These are phyloP conservation scores for Onychomys leucogaster DNA, from an alignment of 2,797 vertebrate genomes.

Conservation along the genomic window DNA sequence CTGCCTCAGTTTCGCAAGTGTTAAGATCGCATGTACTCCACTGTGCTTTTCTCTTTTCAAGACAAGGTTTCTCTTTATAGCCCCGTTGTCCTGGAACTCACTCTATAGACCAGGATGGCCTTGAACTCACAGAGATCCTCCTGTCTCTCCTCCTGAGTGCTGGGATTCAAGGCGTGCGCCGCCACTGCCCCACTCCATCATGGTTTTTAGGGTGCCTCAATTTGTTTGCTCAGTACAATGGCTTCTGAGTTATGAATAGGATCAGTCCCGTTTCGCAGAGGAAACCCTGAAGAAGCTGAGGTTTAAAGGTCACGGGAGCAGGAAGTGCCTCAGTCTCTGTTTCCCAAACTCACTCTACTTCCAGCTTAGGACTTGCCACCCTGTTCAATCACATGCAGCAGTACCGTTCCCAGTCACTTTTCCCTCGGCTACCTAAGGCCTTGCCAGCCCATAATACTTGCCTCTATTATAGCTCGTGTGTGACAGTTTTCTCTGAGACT, in stretches of 20 bases:
- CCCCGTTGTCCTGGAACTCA: not conserved
- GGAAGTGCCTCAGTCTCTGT: slow-evolving; percentile 52
- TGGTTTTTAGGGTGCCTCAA: not conserved
- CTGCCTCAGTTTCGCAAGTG: not conserved
- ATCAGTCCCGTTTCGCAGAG: slow-evolving; percentile 8
- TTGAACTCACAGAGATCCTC: not conserved
- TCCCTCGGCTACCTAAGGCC: not conserved
- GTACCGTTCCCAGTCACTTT: not conserved
- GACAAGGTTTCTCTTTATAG: not conserved
- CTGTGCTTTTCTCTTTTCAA: not conserved
- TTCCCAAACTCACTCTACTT: not conserved
- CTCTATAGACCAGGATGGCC: not conserved
- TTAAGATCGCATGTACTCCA: not conserved
- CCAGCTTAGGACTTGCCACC: not conserved
- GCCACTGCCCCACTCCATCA: not conserved
- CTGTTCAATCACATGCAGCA: not conserved
- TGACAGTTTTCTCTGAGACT: not conserved
- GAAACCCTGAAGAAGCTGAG: slow-evolving; percentile 1
- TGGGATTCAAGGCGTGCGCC: not conserved
- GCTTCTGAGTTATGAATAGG: not conserved
- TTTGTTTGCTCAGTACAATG: slow-evolving; percentile 8
- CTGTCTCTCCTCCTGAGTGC: not conserved
- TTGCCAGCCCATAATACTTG: not conserved
- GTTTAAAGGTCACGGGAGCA: not conserved
- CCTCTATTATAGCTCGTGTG: not conserved